These are phyloP conservation scores for Hyles vespertilio DNA, from an alignment of 1,140 invertebrate species.

Conservation along the genomic window DNA sequence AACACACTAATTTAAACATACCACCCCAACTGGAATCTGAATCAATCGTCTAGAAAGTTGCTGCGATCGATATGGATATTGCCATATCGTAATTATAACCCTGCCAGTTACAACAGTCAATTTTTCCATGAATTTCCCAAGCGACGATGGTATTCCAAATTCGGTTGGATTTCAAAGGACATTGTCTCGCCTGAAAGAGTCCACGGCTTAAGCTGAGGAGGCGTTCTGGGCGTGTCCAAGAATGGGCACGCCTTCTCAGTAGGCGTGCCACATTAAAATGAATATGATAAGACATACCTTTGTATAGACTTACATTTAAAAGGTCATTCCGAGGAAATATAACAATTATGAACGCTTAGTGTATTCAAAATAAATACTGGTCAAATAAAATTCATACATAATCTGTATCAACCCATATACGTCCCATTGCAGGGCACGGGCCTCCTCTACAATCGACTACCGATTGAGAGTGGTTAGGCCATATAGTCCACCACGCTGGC, in stretches of 20 bases:
- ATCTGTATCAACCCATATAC: no score
- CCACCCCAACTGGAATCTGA: conserved; percentile 23
- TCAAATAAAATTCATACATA: no score
- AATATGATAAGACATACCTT: conserved; percentile 6
- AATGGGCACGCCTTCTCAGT: conserved; percentile 43
- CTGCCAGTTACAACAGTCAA: conserved; percentile 30
- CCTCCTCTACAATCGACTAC: no score
- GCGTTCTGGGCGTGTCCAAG: conserved; percentile 49
- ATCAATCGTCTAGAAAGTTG: conserved; percentile 72
- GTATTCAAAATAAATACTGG: no score
- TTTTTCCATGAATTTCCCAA: conserved; percentile 28
- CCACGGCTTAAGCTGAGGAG: conserved; percentile 39
- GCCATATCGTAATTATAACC: conserved; percentile 41
- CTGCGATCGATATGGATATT: conserved; percentile 60
- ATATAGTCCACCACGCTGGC: no score
- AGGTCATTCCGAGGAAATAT: no score
- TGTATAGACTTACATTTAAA: no score
- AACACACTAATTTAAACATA: no score
- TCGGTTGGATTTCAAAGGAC: conserved; percentile 52
- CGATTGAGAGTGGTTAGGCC: no score
- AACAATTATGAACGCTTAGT: no score
- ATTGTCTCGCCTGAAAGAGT: conserved; percentile 48
- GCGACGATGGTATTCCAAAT: conserved; percentile 35
- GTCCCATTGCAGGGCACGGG: no score
- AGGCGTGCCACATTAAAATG: conserved; percentile 49